Conservation (phyloP, 1,140 invertebrate species). For the Aricia agestis region DNA sequence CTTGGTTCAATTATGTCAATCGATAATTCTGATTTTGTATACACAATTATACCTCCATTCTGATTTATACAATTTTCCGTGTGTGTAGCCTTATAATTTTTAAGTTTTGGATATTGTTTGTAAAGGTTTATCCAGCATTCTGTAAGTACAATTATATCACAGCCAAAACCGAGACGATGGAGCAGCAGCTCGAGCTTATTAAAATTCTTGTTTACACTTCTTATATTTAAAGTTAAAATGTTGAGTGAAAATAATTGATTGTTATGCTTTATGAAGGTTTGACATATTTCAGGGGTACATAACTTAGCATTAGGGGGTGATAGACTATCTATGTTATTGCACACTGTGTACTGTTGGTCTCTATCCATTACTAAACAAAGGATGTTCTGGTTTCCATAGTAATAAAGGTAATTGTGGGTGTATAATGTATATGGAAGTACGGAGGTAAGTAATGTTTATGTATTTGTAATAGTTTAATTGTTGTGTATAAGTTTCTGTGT, state of each 20-base stretch:
- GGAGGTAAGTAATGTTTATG: no score
- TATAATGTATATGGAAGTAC: no score
- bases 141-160: constrained; percentile 18
- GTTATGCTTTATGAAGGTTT: background rate
- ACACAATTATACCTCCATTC: constrained; percentile 14
- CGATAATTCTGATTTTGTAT: background rate
- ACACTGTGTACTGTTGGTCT: background rate
- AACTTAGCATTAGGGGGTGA: background rate
- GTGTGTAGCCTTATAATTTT: constrained; percentile 3
- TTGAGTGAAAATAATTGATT: constrained; percentile 5
- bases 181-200: constrained; percentile 9
- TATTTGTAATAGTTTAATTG: no score
- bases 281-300: constrained; percentile 1
- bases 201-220: constrained; percentile 19
- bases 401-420: no score
- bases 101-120: constrained; percentile 7
- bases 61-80: constrained; percentile 21
- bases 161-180: background rate
- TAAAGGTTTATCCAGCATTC: constrained; percentile 20
- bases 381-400: no score
- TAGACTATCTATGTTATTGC: constrained; percentile 9
- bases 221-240: constrained; percentile 17
- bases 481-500: no score
- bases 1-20: background rate
- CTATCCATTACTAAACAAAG: background rate